A percentile compares a stretch with the other conserved stretches of the same genome.
These are phyloP conservation scores for Takifugu bimaculatus DNA, from an alignment of 2,113 vertebrate species.

Conservation along the genomic window DNA sequence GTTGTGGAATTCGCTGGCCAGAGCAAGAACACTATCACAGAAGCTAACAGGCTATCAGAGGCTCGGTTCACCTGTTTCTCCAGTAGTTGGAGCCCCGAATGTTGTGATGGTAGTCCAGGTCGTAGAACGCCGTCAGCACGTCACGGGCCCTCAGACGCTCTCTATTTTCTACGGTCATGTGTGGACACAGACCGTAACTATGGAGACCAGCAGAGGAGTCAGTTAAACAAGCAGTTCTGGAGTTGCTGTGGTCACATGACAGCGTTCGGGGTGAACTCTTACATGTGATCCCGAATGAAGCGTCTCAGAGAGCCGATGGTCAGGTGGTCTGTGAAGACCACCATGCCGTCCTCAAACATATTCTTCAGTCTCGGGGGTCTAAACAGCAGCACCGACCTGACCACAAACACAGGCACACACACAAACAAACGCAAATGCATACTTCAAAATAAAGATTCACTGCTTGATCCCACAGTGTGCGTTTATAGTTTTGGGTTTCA, in stretches of 20 bases:
- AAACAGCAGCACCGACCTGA: slow-evolving; percentile 69
- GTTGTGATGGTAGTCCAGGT: slow-evolving; percentile 73
- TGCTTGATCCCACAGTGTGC: no score
- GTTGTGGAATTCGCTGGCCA: background rate
- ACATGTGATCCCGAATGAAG: slow-evolving; percentile 76
- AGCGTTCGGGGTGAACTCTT: slow-evolving; percentile 6
- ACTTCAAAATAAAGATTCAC: no score
- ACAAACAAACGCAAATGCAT: background rate
- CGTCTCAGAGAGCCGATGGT: slow-evolving; percentile 61
- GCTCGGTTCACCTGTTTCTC: slow-evolving; percentile 73
- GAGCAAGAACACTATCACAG: no score
- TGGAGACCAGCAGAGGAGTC: slow-evolving; percentile 2
- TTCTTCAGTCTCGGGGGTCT: slow-evolving; percentile 66
- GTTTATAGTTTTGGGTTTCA: no score
- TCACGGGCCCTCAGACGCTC: slow-evolving; percentile 69
- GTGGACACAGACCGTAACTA: slow-evolving; percentile 76
- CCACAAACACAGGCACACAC: slow-evolving; percentile 8
- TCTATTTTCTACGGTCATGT: slow-evolving; percentile 72
- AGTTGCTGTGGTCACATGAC: no score
- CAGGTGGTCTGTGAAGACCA: slow-evolving; percentile 47
- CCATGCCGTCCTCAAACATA: slow-evolving; percentile 66
- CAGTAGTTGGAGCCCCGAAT: slow-evolving; percentile 74
- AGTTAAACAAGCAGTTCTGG: background rate
- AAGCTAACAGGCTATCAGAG: no score
- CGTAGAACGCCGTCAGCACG: slow-evolving; percentile 69